A percentile compares a stretch with the other conserved stretches of the same genome.
Evolutionary conservation across 2,113 vertebrate genomes (phyloP).

Genomic region (Mionectes macconnelli): DNA sequence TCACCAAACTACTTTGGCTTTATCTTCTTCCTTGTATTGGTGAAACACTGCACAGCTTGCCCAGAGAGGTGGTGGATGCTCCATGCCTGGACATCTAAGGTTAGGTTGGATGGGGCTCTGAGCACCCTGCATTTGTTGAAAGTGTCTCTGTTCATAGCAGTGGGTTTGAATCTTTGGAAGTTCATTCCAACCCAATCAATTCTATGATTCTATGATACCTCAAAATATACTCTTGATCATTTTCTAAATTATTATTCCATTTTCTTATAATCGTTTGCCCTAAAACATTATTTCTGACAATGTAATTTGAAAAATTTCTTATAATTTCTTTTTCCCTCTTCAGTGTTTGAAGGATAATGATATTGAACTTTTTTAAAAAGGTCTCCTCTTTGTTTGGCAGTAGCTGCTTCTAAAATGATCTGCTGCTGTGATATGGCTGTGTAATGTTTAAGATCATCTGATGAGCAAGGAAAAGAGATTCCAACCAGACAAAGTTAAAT

Average conservation of each 20-base stretch:
- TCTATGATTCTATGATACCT: neutral
- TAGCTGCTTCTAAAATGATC: neutral
- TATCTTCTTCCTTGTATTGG: neutral
- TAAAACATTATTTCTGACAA: neutral
- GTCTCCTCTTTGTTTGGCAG: neutral
- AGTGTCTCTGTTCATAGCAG: neutral
- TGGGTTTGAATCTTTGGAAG: neutral
- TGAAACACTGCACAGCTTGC: neutral
- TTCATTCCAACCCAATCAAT: neutral
- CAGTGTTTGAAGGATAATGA: neutral
- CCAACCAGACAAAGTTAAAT: neutral
- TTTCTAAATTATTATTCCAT: neutral
- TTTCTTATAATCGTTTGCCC: neutral
- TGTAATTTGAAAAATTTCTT: neutral
- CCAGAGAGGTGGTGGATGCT: neutral
- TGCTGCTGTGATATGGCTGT: neutral
- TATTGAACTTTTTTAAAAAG: neutral
- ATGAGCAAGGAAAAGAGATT: neutral
- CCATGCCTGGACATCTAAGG: neutral
- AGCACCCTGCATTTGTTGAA: neutral
- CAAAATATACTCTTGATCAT: neutral
- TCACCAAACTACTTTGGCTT: neutral
- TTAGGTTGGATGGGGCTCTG: rapidly evolving
- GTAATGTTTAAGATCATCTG: neutral
- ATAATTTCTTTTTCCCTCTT: neutral